phyloP scores from a whole-genome alignment of 2,113 vertebrate genomes.

The Rhineura floridana region DNA sequence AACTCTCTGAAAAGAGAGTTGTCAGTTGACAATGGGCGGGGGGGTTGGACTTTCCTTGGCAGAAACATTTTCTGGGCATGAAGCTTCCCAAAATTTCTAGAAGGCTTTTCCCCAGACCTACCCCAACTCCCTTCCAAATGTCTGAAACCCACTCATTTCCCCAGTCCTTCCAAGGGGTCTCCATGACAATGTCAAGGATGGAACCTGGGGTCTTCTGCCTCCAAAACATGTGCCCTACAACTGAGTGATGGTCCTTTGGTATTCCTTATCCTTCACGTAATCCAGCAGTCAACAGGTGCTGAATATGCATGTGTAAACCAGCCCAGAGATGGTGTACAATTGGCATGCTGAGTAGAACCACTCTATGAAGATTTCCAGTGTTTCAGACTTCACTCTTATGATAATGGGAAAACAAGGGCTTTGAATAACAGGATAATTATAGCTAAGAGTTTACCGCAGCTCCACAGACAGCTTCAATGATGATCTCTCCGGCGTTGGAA shows the following conservation, averaged over 20 bases:
- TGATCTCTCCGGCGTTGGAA: constrained; percentile 4
- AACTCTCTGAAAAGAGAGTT: too few relatives aligned
- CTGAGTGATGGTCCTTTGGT: background rate
- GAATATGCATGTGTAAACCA: background rate
- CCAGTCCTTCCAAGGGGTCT: too few relatives aligned
- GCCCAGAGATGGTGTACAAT: background rate
- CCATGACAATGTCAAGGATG: too few relatives aligned
- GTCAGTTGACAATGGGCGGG: too few relatives aligned
- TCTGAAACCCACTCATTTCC: too few relatives aligned
- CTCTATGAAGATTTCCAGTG: background rate
- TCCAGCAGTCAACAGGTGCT: background rate
- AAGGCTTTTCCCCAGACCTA: too few relatives aligned
- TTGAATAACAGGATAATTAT: constrained; percentile 32
- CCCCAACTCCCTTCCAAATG: too few relatives aligned
- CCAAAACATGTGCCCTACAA: background rate
- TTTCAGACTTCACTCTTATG: constrained; percentile 16
- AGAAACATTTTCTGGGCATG: too few relatives aligned
- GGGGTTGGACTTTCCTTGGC: too few relatives aligned
- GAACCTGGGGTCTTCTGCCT: background rate
- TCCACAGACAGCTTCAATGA: constrained; percentile 1
- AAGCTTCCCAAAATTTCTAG: too few relatives aligned
- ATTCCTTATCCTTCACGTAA: background rate
- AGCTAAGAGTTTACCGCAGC: constrained; percentile 12
- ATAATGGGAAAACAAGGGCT: constrained; percentile 15
- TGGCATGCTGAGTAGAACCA: background rate